phyloP scores from a whole-genome alignment of 2,888 invertebrate genomes.

The Ophion slaviceki region DNA sequence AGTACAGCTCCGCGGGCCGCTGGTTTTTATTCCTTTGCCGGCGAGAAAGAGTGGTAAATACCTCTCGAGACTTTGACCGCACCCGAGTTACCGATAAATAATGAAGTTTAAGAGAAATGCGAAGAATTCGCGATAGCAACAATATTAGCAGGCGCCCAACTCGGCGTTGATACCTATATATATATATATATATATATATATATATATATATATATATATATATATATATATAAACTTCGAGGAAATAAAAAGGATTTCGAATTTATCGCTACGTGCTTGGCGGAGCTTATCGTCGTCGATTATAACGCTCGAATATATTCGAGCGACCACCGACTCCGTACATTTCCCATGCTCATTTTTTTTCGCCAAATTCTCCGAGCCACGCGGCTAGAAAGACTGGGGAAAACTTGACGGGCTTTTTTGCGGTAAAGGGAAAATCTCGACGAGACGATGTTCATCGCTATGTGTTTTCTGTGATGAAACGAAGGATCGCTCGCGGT shows the following conservation, averaged over 20 bases:
- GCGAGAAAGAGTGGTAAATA: constrained; percentile 40
- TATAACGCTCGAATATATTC: constrained; percentile 37
- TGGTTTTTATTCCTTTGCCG: constrained; percentile 31
- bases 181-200: no score
- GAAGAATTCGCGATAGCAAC: constrained; percentile 39
- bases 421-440: constrained; percentile 1
- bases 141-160: background rate
- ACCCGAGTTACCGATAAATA: constrained; percentile 3
- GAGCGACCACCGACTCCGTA: constrained; percentile 7
- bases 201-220: no score
- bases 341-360: constrained; percentile 30
- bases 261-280: constrained; percentile 50
- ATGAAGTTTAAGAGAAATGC: constrained; percentile 32
- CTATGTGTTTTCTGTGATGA: background rate
- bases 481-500: constrained; percentile 65
- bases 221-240: background rate
- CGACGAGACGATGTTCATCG: constrained; percentile 21
- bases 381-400: constrained; percentile 4
- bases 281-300: constrained; percentile 45
- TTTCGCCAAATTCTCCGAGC: constrained; percentile 10
- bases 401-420: constrained; percentile 29
- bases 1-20: background rate
- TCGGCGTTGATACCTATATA: background rate
- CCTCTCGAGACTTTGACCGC: constrained; percentile 15
- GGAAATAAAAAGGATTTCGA: constrained; percentile 19